Percentiles rank a stretch among this genome's conserved stretches.
Conservation (phyloP, 2,113 vertebrate genomes). For the Amphiprion ocellaris region DNA sequence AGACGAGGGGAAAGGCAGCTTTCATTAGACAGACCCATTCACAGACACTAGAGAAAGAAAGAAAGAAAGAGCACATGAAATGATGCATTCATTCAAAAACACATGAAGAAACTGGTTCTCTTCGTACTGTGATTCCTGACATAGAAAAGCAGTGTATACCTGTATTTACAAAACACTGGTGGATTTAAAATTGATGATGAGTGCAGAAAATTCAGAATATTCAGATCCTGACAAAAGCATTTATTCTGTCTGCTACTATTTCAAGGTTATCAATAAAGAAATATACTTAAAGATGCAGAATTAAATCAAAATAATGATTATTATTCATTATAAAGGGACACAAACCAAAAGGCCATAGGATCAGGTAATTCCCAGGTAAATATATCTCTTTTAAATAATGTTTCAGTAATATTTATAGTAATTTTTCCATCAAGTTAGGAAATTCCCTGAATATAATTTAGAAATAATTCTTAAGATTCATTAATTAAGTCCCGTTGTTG, state of each 20-base stretch:
- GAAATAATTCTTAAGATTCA: slow-evolving; percentile 20
- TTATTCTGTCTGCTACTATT: too few species aligned
- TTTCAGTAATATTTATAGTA: background rate
- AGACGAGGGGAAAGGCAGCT: slow-evolving; percentile 47
- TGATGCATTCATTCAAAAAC: slow-evolving; percentile 11
- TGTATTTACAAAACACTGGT: background rate
- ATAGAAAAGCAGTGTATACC: slow-evolving; percentile 2
- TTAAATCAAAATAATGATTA: too few species aligned
- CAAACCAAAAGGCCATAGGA: too few species aligned
- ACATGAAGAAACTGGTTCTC: slow-evolving; percentile 21
- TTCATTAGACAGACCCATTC: slow-evolving; percentile 35
- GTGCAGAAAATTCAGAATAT: too few species aligned
- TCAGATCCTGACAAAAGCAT: too few species aligned
- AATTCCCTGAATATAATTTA: slow-evolving; percentile 4
- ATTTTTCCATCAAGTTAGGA: slow-evolving; percentile 11
- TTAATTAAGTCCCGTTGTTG: slow-evolving; percentile 48
- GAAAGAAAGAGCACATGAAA: slow-evolving; percentile 18
- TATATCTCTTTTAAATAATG: background rate
- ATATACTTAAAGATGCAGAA: background rate
- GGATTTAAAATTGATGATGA: background rate
- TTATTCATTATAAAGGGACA: too few species aligned
- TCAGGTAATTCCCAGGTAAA: background rate
- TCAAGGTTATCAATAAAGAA: background rate
- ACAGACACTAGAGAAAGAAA: slow-evolving; percentile 16
- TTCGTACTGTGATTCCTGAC: background rate